A percentile compares a stretch with the other conserved stretches of the same genome.
These are phyloP conservation scores for Heliconius aoede DNA, from an alignment of 2,888 invertebrate species.

Conservation along the genomic window DNA sequence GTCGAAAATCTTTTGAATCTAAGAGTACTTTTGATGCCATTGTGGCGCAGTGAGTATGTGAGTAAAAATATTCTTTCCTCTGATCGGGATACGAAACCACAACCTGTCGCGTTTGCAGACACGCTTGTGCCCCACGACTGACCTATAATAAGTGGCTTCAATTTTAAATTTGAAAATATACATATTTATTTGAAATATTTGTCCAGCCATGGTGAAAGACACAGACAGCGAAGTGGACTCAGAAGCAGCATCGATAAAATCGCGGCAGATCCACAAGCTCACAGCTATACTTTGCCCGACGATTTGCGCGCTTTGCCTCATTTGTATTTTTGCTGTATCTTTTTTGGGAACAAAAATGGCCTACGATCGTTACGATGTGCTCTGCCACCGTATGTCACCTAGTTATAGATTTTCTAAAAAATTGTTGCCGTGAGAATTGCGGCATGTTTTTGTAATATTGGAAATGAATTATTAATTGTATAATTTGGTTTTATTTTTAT, in stretches of 20 bases:
- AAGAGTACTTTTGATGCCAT: too few species aligned
- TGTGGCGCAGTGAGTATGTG: too few species aligned
- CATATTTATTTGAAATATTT: background rate
- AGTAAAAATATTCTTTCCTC: too few species aligned
- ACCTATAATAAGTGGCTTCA: too few species aligned
- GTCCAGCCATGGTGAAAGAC: constrained; percentile 66
- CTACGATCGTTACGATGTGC: constrained; percentile 62
- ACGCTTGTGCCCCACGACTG: too few species aligned
- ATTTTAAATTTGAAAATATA: background rate
- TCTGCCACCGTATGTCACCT: background rate
- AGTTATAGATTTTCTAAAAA: constrained; percentile 4
- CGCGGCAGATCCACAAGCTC: constrained; percentile 58
- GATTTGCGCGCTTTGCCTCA: constrained; percentile 67
- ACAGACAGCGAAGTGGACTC: constrained; percentile 65
- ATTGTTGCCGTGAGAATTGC: background rate
- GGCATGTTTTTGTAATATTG: background rate
- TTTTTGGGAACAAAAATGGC: constrained; percentile 67
- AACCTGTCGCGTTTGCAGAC: too few species aligned
- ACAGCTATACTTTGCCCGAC: constrained; percentile 71
- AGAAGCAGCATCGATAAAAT: constrained; percentile 60
- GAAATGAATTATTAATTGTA: background rate
- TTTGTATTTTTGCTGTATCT: constrained; percentile 61
- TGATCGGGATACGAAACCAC: too few species aligned
- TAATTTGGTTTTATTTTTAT: background rate
- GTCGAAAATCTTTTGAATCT: too few species aligned